phyloP scores from a whole-genome alignment of 2,888 invertebrate species.

The Cacoxenus indagator region DNA sequence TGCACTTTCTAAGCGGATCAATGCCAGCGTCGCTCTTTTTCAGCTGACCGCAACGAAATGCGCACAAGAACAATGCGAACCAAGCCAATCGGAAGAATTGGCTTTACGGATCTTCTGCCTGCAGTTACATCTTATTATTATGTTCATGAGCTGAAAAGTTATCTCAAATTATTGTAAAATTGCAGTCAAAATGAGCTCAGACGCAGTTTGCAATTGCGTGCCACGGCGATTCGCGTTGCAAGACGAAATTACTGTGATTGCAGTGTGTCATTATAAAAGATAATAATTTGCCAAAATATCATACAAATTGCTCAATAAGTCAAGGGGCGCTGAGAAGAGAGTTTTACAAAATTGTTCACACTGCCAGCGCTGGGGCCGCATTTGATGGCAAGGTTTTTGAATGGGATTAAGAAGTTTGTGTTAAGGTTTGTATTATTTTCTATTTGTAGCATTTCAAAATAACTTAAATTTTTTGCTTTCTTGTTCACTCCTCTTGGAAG shows the following conservation, averaged over 20 bases:
- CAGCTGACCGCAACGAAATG: not conserved
- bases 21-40: not conserved
- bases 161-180: no score
- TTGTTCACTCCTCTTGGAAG: no score
- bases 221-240: not conserved
- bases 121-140: no score
- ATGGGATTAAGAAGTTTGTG: no score
- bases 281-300: not conserved
- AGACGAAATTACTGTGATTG: not conserved
- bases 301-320: slow-evolving; percentile 52
- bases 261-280: slow-evolving; percentile 6
- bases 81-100: not conserved
- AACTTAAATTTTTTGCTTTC: no score
- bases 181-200: no score
- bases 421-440: no score
- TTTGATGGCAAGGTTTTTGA: no score
- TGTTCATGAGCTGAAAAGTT: no score
- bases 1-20: slow-evolving; percentile 10
- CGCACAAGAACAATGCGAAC: not conserved
- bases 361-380: not conserved
- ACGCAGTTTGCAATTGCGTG: not conserved
- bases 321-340: not conserved
- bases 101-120: no score
- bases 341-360: slow-evolving; percentile 20
- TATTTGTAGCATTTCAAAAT: no score